Conservation (phyloP, 2,113 vertebrate species). For the Peromyscus maniculatus region DNA sequence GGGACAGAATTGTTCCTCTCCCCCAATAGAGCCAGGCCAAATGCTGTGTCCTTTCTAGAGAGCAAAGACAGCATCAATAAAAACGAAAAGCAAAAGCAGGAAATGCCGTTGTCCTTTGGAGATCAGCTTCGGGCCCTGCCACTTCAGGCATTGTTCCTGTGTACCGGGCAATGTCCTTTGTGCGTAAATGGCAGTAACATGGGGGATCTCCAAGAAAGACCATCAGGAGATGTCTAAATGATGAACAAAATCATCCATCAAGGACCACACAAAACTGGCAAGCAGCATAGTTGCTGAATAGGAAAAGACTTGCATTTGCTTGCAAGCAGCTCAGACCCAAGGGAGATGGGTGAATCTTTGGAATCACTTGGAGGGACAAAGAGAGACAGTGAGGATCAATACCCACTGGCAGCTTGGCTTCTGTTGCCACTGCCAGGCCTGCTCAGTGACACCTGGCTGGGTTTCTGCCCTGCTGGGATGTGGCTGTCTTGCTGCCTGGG, state of each 20-base stretch:
- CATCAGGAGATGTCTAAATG: slow-evolving; percentile 80
- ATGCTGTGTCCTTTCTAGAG: slow-evolving; percentile 36
- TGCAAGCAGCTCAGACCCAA: slow-evolving; percentile 55
- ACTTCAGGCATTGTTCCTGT: slow-evolving; percentile 27
- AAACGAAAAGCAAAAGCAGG: slow-evolving; percentile 42
- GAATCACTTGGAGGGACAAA: slow-evolving; percentile 8
- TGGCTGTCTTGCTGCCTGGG: not conserved
- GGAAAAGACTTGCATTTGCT: slow-evolving; percentile 76
- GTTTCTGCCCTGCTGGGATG: not conserved
- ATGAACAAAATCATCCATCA: slow-evolving; percentile 83
- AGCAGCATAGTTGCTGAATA: slow-evolving; percentile 78
- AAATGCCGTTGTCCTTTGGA: slow-evolving; percentile 60
- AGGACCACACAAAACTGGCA: slow-evolving; percentile 71
- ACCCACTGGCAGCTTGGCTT: not conserved
- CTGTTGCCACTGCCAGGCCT: not conserved
- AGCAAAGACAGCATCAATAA: not conserved
- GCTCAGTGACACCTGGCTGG: not conserved
- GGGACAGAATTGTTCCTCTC: not conserved
- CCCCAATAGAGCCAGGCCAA: not conserved
- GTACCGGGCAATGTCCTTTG: slow-evolving; percentile 54
- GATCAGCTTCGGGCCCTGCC: slow-evolving; percentile 39
- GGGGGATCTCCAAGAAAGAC: slow-evolving; percentile 75
- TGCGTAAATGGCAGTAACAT: slow-evolving; percentile 74
- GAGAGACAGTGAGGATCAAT: not conserved
- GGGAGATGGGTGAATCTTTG: slow-evolving; percentile 15